phyloP scores from a whole-genome alignment of 2,797 vertebrate genomes.

The Astyanax mexicanus region DNA sequence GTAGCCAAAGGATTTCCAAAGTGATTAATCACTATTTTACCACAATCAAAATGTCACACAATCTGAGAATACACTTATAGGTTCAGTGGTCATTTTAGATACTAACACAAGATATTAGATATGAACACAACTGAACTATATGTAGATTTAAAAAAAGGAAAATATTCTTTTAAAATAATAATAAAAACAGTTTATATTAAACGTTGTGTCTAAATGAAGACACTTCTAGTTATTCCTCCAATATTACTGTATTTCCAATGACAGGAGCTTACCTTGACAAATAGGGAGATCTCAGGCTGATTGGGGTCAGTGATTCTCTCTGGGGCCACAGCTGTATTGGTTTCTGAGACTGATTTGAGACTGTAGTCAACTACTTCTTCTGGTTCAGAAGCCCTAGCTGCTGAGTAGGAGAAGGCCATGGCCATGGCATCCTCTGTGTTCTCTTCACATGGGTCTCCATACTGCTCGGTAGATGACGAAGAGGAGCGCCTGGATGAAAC shows the following conservation, averaged over 20 bases:
- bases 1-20: no score
- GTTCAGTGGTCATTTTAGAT: no score
- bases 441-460: slow-evolving; percentile 63
- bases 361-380: slow-evolving; percentile 69
- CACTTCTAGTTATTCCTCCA: neutral
- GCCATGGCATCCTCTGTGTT: slow-evolving; percentile 60
- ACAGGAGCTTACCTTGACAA: slow-evolving; percentile 74
- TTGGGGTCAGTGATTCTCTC: slow-evolving; percentile 59
- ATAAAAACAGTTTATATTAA: no score
- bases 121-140: no score
- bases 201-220: no score
- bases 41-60: no score
- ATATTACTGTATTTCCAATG: neutral
- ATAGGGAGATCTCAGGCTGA: slow-evolving; percentile 73
- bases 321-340: slow-evolving; percentile 27
- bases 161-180: no score
- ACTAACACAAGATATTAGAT: no score
- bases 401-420: slow-evolving; percentile 59
- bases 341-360: slow-evolving; percentile 67
- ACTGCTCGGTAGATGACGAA: slow-evolving; percentile 59
- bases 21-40: no score
- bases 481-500: slow-evolving; percentile 66
- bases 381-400: slow-evolving; percentile 30
- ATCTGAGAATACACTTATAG: no score
- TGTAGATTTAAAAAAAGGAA: no score